Conservation (phyloP, 2,113 vertebrate genomes). For the Asarcornis scutulata region DNA sequence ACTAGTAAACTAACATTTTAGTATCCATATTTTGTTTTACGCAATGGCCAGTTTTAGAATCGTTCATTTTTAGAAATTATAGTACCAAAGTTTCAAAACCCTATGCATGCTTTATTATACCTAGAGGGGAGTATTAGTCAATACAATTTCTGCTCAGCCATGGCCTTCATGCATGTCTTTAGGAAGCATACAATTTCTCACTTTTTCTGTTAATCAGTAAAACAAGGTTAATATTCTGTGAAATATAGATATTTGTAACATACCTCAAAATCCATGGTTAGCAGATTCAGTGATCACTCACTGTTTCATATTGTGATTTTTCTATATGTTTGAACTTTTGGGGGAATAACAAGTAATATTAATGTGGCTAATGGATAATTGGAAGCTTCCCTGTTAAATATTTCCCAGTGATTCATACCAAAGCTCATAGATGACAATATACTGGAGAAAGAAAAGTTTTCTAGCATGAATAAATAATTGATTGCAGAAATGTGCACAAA, state of each 20-base stretch:
- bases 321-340: neutral
- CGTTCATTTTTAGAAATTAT: neutral
- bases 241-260: neutral
- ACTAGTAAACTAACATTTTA: neutral
- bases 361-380: neutral
- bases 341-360: neutral
- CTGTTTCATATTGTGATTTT: neutral
- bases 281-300: neutral
- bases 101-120: neutral
- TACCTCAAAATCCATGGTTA: neutral
- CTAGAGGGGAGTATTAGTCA: neutral
- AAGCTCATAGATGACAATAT: neutral
- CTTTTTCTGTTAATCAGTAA: neutral
- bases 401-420: neutral
- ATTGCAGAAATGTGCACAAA: neutral
- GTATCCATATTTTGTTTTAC: neutral
- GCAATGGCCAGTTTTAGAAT: neutral
- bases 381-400: neutral
- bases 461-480: neutral
- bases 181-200: neutral
- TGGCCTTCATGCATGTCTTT: neutral
- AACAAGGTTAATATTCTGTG: neutral
- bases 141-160: neutral
- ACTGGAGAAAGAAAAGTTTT: neutral
- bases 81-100: neutral